A percentile compares a stretch with the other conserved stretches of the same genome.
Evolutionary conservation across 2,888 invertebrate genomes (phyloP).

Genomic region (Tachina lurida): DNA sequence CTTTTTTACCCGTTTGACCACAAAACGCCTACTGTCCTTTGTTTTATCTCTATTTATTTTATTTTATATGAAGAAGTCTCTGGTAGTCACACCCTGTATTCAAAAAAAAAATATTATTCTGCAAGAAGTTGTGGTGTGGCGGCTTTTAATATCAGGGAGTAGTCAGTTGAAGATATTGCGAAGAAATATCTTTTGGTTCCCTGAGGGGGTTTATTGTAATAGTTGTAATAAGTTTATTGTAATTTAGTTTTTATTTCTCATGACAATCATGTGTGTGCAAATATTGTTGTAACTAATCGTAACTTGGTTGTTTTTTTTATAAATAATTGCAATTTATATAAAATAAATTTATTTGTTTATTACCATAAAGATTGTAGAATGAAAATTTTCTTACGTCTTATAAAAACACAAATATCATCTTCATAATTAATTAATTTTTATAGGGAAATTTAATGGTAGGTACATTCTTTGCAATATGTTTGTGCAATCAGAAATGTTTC

Average conservation of each 20-base stretch:
- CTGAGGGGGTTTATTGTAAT: slow-evolving; percentile 60
- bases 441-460: too few relatives aligned
- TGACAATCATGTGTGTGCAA: not conserved
- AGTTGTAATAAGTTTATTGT: slow-evolving; percentile 57
- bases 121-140: slow-evolving; percentile 60
- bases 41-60: slow-evolving; percentile 42
- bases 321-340: too few relatives aligned
- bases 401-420: too few relatives aligned
- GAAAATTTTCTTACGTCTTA: too few relatives aligned
- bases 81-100: slow-evolving; percentile 68
- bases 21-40: slow-evolving; percentile 72
- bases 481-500: too few relatives aligned
- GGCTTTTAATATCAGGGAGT: slow-evolving; percentile 64
- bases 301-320: too few relatives aligned
- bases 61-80: slow-evolving; percentile 40
- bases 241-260: slow-evolving; percentile 19
- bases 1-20: slow-evolving; percentile 62
- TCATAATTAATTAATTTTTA: too few relatives aligned
- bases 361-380: too few relatives aligned
- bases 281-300: not conserved
- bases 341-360: too few relatives aligned
- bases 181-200: slow-evolving; percentile 25
- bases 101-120: slow-evolving; percentile 32
- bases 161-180: slow-evolving; percentile 39
- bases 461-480: too few relatives aligned